Evolutionary conservation across 2,888 invertebrate species (phyloP).

Genomic region (Anagyrus pseudococci): DNA sequence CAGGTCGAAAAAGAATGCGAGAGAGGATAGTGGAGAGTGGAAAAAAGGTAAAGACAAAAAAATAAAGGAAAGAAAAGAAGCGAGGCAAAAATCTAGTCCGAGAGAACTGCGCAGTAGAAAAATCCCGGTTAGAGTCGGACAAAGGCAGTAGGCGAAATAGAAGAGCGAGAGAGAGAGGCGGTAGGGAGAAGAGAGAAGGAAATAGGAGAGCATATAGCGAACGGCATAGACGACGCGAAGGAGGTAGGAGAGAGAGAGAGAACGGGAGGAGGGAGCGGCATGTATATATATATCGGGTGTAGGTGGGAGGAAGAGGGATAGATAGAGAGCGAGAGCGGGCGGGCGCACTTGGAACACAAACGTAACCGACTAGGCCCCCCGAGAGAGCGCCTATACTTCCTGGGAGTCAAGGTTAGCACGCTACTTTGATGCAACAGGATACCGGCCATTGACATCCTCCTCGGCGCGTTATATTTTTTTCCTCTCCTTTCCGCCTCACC

Average conservation of each 20-base stretch:
- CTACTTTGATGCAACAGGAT: conserved; percentile 58
- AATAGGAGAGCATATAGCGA: conserved; percentile 1
- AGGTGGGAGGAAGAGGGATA: neutral
- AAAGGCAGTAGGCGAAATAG: conserved; percentile 4
- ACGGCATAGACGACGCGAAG: neutral
- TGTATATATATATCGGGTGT: neutral
- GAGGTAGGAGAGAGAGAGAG: neutral
- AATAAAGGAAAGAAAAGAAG: conserved; percentile 2
- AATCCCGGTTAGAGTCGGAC: neutral
- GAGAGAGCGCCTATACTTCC: conserved; percentile 49
- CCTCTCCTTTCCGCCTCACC: neutral
- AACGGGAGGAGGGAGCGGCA: neutral
- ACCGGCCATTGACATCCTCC: conserved; percentile 52
- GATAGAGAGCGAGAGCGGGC: neutral
- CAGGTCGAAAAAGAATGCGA: no score
- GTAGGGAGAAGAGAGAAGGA: neutral
- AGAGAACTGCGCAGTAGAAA: conserved; percentile 1
- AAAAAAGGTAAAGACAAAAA: neutral
- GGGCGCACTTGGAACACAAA: conserved; percentile 48
- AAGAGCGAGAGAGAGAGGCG: neutral
- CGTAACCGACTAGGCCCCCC: conserved; percentile 42
- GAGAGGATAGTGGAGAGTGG: no score
- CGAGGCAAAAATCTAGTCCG: neutral
- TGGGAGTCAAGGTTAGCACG: conserved; percentile 55
- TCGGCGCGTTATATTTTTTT: conserved; percentile 25